Percentiles rank a stretch among this genome's conserved stretches.
Evolutionary conservation across 1,140 invertebrate species (phyloP).

Genomic region (Calliopsis andreniformis): DNA sequence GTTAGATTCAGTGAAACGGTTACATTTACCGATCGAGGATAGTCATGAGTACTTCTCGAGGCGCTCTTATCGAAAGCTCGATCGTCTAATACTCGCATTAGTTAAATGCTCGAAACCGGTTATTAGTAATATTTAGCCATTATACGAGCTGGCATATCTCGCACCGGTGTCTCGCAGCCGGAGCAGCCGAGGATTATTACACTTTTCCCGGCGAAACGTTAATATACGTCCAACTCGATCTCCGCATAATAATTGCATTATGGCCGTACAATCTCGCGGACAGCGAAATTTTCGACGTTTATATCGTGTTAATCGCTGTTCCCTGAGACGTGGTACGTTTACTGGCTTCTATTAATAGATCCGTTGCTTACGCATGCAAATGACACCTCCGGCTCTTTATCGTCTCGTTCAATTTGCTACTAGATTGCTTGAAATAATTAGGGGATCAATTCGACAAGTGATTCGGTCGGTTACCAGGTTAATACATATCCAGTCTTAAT

Average conservation of each 20-base stretch:
- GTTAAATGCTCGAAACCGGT: constrained; percentile 67
- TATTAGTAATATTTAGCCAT: constrained; percentile 68
- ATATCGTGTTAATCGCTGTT: constrained; percentile 41
- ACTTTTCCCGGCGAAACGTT: constrained; percentile 55
- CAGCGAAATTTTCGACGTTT: constrained; percentile 39
- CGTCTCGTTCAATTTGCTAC: no score
- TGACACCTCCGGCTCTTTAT: no score
- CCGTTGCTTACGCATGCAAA: background rate
- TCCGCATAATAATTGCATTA: constrained; percentile 51
- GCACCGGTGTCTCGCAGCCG: constrained; percentile 36
- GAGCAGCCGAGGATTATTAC: constrained; percentile 60
- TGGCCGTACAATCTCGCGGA: constrained; percentile 41
- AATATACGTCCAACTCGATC: constrained; percentile 46
- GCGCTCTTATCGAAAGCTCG: constrained; percentile 55
- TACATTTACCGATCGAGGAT: constrained; percentile 53
- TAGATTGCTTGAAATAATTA: no score
- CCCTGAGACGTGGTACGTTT: constrained; percentile 12
- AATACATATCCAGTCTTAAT: no score
- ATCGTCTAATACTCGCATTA: constrained; percentile 66
- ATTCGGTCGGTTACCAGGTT: no score
- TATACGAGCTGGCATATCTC: constrained; percentile 56
- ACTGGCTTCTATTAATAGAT: constrained; percentile 26
- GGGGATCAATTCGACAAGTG: no score
- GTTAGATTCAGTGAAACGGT: constrained; percentile 50
- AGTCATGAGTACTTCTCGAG: constrained; percentile 44